Evolutionary conservation across 2,113 vertebrate species (phyloP).

Genomic region (Apodemus sylvaticus): DNA sequence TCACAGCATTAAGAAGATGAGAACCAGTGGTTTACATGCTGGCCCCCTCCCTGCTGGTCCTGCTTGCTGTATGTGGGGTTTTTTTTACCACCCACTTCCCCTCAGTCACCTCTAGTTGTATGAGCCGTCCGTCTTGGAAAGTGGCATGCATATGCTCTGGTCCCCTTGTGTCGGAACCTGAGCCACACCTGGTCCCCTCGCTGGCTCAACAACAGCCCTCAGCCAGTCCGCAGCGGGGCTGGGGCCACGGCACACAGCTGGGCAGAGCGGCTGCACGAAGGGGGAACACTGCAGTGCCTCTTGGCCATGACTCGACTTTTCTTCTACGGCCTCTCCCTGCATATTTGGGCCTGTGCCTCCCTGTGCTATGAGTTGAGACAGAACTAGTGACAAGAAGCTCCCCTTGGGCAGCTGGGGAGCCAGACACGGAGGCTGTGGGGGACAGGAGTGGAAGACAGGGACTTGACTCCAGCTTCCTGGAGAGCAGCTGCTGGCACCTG

Average conservation of each 20-base stretch:
- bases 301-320: not conserved
- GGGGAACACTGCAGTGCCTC: not conserved
- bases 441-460: not conserved
- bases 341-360: not conserved
- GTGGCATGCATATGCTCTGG: fast-evolving
- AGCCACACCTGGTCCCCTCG: not conserved
- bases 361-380: not conserved
- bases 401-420: not conserved
- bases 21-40: not conserved
- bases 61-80: not conserved
- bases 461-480: constrained; percentile 57
- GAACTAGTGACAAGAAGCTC: not conserved
- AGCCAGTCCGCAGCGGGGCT: fast-evolving
- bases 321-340: not conserved
- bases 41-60: not conserved
- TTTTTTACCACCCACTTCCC: not conserved
- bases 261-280: not conserved
- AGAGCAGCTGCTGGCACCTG: not conserved
- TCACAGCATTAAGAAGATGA: not conserved
- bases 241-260: fast-evolving
- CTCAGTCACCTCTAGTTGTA: not conserved
- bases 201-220: not conserved
- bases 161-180: too few species aligned
- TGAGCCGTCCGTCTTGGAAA: fast-evolving
- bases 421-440: not conserved